These are phyloP conservation scores for Agrilus cyanescens DNA, from an alignment of 2,888 invertebrate genomes.

Conservation along the genomic window DNA sequence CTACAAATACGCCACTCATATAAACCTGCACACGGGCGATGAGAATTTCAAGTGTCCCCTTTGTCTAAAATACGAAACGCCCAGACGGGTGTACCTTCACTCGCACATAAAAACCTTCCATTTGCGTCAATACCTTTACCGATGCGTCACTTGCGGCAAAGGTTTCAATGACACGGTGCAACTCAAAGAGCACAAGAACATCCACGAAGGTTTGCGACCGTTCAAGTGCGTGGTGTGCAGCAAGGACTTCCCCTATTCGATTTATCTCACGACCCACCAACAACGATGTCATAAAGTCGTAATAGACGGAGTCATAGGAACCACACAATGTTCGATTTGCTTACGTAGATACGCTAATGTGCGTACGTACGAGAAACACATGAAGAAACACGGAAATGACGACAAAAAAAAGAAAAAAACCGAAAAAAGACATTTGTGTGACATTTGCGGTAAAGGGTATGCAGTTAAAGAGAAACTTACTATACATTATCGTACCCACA, in stretches of 20 bases:
- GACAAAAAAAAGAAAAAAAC: conserved; percentile 17
- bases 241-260: conserved; percentile 22
- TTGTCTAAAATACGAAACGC: conserved; percentile 5
- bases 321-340: conserved; percentile 37
- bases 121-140: conserved; percentile 3
- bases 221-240: conserved; percentile 37
- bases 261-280: conserved; percentile 37
- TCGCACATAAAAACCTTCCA: conserved; percentile 6
- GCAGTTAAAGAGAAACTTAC: conserved; percentile 25
- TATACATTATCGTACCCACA: conserved; percentile 18
- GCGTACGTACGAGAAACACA: conserved; percentile 26
- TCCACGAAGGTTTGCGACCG: conserved; percentile 35
- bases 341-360: conserved; percentile 29
- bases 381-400: conserved; percentile 30
- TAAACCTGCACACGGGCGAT: conserved; percentile 6
- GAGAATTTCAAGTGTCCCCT: conserved; percentile 9
- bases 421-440: conserved; percentile 30
- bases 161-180: conserved; percentile 13
- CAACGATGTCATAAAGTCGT: conserved; percentile 35
- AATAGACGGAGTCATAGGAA: conserved; percentile 17
- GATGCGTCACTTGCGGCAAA: conserved; percentile 23
- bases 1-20: conserved; percentile 13
- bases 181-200: conserved; percentile 19
- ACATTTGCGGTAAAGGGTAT: conserved; percentile 27
- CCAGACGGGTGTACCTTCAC: background rate